Evolutionary conservation across 1,140 invertebrate genomes (phyloP).

Genomic region (Chrysoperla carnea): DNA sequence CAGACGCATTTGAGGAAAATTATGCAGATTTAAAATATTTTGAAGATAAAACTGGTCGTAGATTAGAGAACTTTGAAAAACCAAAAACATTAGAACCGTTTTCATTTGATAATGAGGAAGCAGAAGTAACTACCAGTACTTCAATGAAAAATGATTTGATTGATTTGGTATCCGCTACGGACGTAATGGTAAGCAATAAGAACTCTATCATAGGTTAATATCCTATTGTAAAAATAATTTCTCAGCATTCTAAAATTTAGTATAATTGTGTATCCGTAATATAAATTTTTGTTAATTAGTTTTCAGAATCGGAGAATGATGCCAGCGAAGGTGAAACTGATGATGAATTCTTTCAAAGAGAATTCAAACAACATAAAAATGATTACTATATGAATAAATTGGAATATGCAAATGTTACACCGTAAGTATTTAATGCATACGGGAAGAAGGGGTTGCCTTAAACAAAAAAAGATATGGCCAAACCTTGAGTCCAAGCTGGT

Average conservation of each 20-base stretch:
- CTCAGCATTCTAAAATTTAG: too few relatives aligned
- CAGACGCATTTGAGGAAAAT: slow-evolving; percentile 68
- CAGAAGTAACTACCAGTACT: slow-evolving; percentile 2
- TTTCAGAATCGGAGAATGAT: slow-evolving; percentile 27
- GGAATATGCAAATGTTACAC: slow-evolving; percentile 52
- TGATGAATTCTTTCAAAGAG: slow-evolving; percentile 37
- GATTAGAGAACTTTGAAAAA: slow-evolving; percentile 8
- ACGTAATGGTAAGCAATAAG: slow-evolving; percentile 30
- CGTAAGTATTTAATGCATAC: slow-evolving; percentile 37
- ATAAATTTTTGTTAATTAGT: slow-evolving; percentile 18
- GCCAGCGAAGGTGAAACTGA: slow-evolving; percentile 25
- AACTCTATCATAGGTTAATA: slow-evolving; percentile 15
- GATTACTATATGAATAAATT: slow-evolving; percentile 88
- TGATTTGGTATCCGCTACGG: slow-evolving; percentile 36
- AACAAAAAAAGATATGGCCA: too few relatives aligned
- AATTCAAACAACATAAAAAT: slow-evolving; percentile 74
- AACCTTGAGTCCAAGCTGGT: too few relatives aligned
- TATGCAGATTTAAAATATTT: slow-evolving; percentile 77
- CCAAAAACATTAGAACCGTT: slow-evolving; percentile 6
- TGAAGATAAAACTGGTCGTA: slow-evolving; percentile 49
- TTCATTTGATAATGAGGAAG: slow-evolving; percentile 6
- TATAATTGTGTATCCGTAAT: slow-evolving; percentile 3
- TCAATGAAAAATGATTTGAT: slow-evolving; percentile 31
- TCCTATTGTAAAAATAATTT: slow-evolving; percentile 10
- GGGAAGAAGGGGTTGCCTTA: too few relatives aligned